phyloP scores from a whole-genome alignment of 2,888 invertebrate species.

The Polyommatus iphigenia region DNA sequence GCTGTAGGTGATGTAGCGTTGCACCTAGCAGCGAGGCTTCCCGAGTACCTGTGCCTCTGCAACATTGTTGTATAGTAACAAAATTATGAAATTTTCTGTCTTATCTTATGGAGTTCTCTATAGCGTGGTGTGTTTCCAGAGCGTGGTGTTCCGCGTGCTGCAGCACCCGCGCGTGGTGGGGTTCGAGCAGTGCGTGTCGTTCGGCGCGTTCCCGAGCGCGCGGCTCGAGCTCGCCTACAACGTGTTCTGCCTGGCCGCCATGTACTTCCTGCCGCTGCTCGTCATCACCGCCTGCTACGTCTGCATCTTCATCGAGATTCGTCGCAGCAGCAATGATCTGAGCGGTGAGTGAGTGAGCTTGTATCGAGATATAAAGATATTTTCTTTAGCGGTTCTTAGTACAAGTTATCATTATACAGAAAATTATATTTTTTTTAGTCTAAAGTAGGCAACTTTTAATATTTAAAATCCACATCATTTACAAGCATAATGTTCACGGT shows the following conservation, averaged over 20 bases:
- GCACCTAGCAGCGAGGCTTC: no score
- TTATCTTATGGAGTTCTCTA: no score
- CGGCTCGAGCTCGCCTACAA: conserved; percentile 86
- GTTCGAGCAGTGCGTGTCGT: conserved; percentile 89
- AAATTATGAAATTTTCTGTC: no score
- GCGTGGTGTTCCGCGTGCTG: conserved; percentile 85
- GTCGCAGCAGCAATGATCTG: conserved; percentile 81
- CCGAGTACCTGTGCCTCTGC: not conserved
- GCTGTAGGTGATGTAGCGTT: no score
- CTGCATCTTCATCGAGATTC: conserved; percentile 87
- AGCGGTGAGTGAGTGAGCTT: conserved; percentile 64
- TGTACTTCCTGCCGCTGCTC: conserved; percentile 88
- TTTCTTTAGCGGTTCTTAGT: no score
- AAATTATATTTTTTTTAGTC: no score
- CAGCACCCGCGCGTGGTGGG: conserved; percentile 82
- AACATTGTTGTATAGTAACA: not conserved
- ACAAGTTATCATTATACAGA: no score
- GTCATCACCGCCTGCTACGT: conserved; percentile 87
- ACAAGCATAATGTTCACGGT: no score
- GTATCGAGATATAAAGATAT: no score
- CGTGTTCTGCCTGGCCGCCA: conserved; percentile 85
- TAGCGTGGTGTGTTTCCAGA: conserved; percentile 66
- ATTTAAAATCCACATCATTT: no score
- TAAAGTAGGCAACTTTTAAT: no score
- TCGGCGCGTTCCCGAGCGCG: conserved; percentile 84